Base-by-base conservation (phyloP, 2,113 vertebrate genomes). In the Etheostoma spectabile region DNA sequence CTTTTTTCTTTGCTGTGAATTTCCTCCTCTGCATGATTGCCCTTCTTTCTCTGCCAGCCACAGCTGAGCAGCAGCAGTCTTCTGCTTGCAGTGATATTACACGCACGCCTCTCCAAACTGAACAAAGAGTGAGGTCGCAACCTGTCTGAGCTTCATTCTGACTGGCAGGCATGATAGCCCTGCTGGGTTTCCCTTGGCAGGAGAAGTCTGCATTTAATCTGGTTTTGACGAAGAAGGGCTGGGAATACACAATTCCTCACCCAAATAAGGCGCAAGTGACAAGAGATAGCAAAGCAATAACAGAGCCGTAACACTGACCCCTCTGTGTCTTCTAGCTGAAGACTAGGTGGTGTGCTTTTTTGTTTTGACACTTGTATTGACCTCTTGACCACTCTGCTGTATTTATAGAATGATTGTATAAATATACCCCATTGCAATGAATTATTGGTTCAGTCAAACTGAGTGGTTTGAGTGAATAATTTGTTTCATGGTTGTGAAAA, bases 111-210 rank as follows among this genome's bases (percentile, higher is more conserved):
- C 66, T 52, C 60, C 62, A 77, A 74, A 71, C 87, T 78, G 67
- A 84, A 90, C 84, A 89, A 92, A 90, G 84, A 89, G 65, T 38
- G 74, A 87, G 84, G 89, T 90, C 61, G 35, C 19, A 75, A 88
- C 88, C 87, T 89, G 74, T 89, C 71, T 83, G 80, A 78, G 74
- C 72, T 70, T 82, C 77, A 75, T 61, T 67, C 53, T 86, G 79
- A 83, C 56, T 79, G 80, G 80, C 84, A 79, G 87, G 52, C 69
- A 10, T 48, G 78, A 85, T 78, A 68, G 62, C 74, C 64, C 77
- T 56, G 67, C 66, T 79, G 74, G 57, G 82, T 66, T 86, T 86
- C 77, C 64, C 22, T 63, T 77, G 86, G 77, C 82, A 78, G 72
- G 5, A 53, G 57, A 18, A 51, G 49, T 65, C 63, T 61, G 57